Base-by-base conservation (phyloP, 2,888 invertebrate species). In the Teleogryllus oceanicus region DNA sequence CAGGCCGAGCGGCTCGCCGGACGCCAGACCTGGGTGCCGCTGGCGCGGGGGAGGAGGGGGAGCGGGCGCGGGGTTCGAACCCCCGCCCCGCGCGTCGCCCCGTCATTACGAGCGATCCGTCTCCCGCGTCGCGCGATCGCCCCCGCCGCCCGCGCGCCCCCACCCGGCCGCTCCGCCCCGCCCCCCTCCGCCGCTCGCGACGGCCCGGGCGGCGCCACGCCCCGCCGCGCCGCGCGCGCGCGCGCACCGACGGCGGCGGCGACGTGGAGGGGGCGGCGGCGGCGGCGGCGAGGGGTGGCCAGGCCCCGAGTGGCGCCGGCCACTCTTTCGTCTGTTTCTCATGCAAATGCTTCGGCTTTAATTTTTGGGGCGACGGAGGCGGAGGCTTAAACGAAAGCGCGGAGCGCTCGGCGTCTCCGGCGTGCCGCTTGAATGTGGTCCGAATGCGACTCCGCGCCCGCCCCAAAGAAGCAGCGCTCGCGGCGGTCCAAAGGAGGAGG, bases 351-450 rank as follows among this genome's bases (percentile, higher is more conserved):
- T 62, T 62, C 62, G 62, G 16, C 62, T 62, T 62, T 62, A 62
- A 62, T 62, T 62, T 62, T 62, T n/a, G 62, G 62, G 62, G 62
- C 62, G n/a, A 62, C 62, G 62, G 62, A 13, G 62, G 62, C 62
- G 62, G 62, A 62, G 8, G 16, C 16, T n/a, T 62, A 62, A 13
- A 62, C 16, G 62, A 13, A n/a, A 62, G 16, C 13, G 16, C 0
- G 62, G 16, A n/a, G 62, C 62, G 62, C n/a, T n/a, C 13, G 62
- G 62, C 62, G 62, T 13, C 62, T 5, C 16, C 16, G n/a, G 1
- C 62, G 62, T n/a, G 62, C 62, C n/a, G 62, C 62, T 62, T 62
- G 62, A 62, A 62, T 62, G 62, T n/a, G 62, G 62, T 18, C 16
- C 4, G 16, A 13, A 18, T n/a, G 16, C 62, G 3, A 4, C n/a